These are phyloP conservation scores for Gallirallus australis DNA, from an alignment of 2,797 vertebrate genomes.

Conservation along the genomic window DNA sequence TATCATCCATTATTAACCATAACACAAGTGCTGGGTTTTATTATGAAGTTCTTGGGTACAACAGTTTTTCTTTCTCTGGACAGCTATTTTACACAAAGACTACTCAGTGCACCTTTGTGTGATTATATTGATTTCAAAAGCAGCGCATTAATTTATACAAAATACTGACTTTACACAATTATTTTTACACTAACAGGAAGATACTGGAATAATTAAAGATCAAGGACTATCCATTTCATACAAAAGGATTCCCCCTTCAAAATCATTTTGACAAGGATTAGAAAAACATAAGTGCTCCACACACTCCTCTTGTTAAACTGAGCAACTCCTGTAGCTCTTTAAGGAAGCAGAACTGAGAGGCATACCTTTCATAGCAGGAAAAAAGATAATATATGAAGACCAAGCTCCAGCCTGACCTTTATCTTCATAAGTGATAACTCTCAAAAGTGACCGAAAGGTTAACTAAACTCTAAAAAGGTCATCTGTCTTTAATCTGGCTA, in stretches of 20 bases:
- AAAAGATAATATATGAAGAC: slow-evolving; percentile 65
- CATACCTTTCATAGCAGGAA: neutral
- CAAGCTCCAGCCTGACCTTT: slow-evolving; percentile 79
- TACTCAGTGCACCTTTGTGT: neutral
- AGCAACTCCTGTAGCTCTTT: neutral
- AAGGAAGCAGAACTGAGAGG: neutral
- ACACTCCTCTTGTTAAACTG: neutral
- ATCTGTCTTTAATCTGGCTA: slow-evolving; percentile 81
- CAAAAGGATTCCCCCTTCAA: neutral
- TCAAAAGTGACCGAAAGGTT: slow-evolving; percentile 83
- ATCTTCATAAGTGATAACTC: slow-evolving; percentile 81
- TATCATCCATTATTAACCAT: neutral
- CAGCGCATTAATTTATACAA: neutral
- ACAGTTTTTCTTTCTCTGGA: neutral
- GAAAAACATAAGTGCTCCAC: neutral
- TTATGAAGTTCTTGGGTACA: neutral
- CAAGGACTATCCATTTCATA: neutral
- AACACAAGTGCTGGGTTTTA: neutral
- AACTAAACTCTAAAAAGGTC: slow-evolving; percentile 84
- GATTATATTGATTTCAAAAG: neutral
- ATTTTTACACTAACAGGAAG: neutral
- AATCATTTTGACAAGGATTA: slow-evolving; percentile 4
- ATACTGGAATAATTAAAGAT: neutral
- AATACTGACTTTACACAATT: neutral
- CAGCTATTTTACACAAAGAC: neutral